A percentile compares a stretch with the other conserved stretches of the same genome.
Evolutionary conservation across 2,797 vertebrate species (phyloP).

Genomic region (Dryobates pubescens): DNA sequence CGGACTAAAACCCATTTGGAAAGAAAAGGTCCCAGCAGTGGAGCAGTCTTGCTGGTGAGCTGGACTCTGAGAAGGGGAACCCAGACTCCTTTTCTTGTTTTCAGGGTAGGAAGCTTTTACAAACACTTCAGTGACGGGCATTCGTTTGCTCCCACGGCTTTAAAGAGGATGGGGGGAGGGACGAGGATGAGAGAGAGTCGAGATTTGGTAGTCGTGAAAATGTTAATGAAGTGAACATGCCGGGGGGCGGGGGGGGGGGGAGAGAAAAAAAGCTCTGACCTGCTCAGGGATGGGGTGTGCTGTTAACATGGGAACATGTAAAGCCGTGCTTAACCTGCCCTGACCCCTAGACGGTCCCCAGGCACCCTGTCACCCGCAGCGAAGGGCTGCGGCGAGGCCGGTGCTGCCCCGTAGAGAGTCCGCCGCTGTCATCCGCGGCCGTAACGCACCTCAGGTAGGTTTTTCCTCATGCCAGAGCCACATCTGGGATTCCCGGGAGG

Average conservation of each 20-base stretch:
- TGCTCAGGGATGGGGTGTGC: background rate
- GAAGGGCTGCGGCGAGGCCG: background rate
- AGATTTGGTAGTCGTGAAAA: constrained; percentile 22
- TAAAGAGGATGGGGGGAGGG: constrained; percentile 4
- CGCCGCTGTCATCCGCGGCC: constrained; percentile 6
- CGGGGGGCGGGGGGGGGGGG: no score
- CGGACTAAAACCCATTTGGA: background rate
- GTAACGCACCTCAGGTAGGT: constrained; percentile 31
- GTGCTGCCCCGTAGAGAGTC: background rate
- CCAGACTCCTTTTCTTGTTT: background rate
- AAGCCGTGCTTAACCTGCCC: background rate
- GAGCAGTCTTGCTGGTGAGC: background rate
- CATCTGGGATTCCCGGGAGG: constrained; percentile 59
- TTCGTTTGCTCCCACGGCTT: background rate
- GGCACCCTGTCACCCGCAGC: background rate
- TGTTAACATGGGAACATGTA: background rate
- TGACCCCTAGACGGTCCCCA: background rate
- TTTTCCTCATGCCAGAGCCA: constrained; percentile 58
- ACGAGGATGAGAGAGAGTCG: background rate
- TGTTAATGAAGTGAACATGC: constrained; percentile 33
- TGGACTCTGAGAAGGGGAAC: background rate
- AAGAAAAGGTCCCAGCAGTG: background rate
- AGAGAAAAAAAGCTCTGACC: background rate
- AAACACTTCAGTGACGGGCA: constrained; percentile 11
- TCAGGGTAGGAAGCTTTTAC: background rate